A percentile compares a stretch with the other conserved stretches of the same genome.
Evolutionary conservation across 1,140 invertebrate species (phyloP).

Genomic region (Ceratitis capitata): DNA sequence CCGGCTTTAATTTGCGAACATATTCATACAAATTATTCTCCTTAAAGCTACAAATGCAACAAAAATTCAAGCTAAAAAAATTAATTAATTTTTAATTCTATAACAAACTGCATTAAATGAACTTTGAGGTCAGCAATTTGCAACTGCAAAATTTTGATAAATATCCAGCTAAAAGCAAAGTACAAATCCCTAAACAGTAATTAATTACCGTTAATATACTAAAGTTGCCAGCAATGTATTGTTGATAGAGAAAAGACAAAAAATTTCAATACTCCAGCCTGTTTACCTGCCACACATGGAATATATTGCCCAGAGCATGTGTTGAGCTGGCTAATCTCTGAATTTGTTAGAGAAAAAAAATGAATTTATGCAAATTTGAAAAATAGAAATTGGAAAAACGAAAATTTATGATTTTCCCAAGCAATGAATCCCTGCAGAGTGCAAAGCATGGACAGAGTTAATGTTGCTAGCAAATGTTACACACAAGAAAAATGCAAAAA

Average conservation of each 20-base stretch:
- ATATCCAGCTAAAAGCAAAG: neutral
- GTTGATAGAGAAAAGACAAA: neutral
- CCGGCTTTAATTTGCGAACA: too few relatives aligned
- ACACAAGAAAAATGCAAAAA: neutral
- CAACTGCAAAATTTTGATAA: neutral
- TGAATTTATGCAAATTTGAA: too few relatives aligned
- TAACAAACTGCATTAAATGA: neutral
- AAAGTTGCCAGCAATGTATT: neutral
- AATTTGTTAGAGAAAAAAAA: too few relatives aligned
- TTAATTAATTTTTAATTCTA: neutral
- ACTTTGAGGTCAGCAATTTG: constrained; percentile 24
- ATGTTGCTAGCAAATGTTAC: neutral
- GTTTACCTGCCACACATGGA: neutral
- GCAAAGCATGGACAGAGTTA: neutral
- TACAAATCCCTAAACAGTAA: constrained; percentile 7
- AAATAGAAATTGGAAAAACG: neutral
- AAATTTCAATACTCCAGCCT: neutral
- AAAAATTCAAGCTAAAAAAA: neutral
- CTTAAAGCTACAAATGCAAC: neutral
- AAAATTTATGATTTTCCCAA: neutral
- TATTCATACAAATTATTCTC: too few relatives aligned
- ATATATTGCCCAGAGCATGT: neutral
- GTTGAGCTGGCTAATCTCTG: neutral
- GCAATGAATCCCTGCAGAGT: neutral
- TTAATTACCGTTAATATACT: neutral